These are phyloP conservation scores for Cricetomys ansorgei DNA, from an alignment of 2,113 vertebrate species.

Conservation along the genomic window DNA sequence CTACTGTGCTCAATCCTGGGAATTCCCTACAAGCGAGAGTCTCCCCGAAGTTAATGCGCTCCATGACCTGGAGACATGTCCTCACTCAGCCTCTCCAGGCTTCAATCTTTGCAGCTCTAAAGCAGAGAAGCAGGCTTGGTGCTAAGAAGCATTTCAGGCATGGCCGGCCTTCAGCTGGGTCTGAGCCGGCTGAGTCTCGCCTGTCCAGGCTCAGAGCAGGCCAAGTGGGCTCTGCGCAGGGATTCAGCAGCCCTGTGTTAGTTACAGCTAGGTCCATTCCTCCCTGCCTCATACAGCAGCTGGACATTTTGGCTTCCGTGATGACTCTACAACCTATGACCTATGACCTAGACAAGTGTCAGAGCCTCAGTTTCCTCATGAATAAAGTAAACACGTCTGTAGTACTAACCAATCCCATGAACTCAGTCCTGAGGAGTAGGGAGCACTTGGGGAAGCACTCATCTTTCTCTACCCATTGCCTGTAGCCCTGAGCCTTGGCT, in stretches of 20 bases:
- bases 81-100: not conserved
- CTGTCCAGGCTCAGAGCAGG: not conserved
- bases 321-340: not conserved
- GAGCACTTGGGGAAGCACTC: accelerated
- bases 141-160: not conserved
- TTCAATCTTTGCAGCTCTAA: not conserved
- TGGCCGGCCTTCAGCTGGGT: not conserved
- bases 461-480: not conserved
- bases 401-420: not conserved
- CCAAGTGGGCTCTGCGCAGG: not conserved
- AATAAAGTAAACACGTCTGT: not conserved
- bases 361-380: not conserved
- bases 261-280: not conserved
- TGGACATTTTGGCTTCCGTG: not conserved
- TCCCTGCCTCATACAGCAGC: too few species aligned
- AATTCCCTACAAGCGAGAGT: not conserved
- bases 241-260: not conserved
- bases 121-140: not conserved
- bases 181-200: not conserved
- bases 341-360: accelerated
- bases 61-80: not conserved
- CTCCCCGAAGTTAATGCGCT: not conserved
- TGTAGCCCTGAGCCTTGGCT: accelerated
- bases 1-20: not conserved
- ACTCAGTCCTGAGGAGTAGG: accelerated